Base-by-base conservation (phyloP, 2,797 vertebrate species). In the Stomatorhinus walkeri region DNA sequence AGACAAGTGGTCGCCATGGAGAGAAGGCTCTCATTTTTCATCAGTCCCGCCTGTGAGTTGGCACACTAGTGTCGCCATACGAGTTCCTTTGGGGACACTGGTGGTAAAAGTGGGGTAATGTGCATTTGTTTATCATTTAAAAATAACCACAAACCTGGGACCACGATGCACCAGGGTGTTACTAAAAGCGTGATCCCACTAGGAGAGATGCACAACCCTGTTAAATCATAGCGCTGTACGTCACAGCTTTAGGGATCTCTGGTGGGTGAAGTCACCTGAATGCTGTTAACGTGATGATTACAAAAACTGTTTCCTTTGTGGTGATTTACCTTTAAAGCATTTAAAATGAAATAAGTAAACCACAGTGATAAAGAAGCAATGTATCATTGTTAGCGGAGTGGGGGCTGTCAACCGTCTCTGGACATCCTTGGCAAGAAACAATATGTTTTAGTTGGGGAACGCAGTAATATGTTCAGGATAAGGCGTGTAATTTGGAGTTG, bases 341-440 rank as follows among this genome's bases (percentile, higher is more conserved):
- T 76, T 36, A 19, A 40, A 76, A 68, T 68, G 9, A 76, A 76
- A 8, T 2, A 76, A 43, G 16, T 36, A 43, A 19, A 2, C 14
- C 36, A 16, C 40, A 43, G 68, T 32, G 28, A 36, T 32, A 40
- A 76, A 76, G 6, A 49, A 36, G 43, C 61, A 10, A 88, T 87
- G 85, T 59, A 88, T 87, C 91, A 93, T 92, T 90, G 91, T 94
- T 94, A 93, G 89, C 94, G 93, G 92, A 93, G 92, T 92, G 95
- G 95, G 91, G 93, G 91, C 92, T 97, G 96, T 97, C 95, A 95
- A 94, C 95, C 95, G 94, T 94, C 94, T 93, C 96, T 93, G 97
- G 96, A 96, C 94, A 93, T 88, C 91, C 95, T 91, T 95, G 95
- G 95, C 95, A 96, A 95, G 93, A 95, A 92, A 95, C 96, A 94